Conservation (phyloP, 2,888 invertebrate species). For the Nebria salina region DNA sequence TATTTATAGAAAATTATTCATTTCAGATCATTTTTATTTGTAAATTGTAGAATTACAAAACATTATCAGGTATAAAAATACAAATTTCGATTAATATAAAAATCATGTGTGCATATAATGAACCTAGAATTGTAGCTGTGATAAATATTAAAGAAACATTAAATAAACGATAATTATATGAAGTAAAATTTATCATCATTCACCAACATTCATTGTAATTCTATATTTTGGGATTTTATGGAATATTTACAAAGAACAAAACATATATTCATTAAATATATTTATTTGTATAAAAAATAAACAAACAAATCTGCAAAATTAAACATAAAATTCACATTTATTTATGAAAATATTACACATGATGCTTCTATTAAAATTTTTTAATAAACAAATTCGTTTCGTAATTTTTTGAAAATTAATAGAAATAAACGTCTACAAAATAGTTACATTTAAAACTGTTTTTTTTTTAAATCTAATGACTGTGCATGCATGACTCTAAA, state of each 20-base stretch:
- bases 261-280: background rate
- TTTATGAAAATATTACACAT: background rate
- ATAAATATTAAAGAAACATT: slow-evolving; percentile 37
- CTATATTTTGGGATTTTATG: background rate
- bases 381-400: background rate
- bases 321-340: background rate
- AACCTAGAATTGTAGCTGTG: slow-evolving; percentile 44
- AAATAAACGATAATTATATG: slow-evolving; percentile 20
- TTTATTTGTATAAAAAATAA: slow-evolving; percentile 1
- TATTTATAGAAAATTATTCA: slow-evolving; percentile 21
- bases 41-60: slow-evolving; percentile 27
- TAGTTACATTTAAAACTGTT: background rate
- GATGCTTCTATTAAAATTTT: background rate
- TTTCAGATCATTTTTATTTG: slow-evolving; percentile 29
- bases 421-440: background rate
- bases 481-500: background rate
- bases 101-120: slow-evolving; percentile 39
- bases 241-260: background rate
- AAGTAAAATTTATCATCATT: background rate
- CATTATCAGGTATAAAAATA: slow-evolving; percentile 36
- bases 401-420: background rate
- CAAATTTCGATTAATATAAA: slow-evolving; percentile 31
- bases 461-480: background rate
- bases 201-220: too few species aligned
- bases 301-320: background rate